Conservation (phyloP, 1,140 invertebrate genomes). For the Whitmania pigra region DNA sequence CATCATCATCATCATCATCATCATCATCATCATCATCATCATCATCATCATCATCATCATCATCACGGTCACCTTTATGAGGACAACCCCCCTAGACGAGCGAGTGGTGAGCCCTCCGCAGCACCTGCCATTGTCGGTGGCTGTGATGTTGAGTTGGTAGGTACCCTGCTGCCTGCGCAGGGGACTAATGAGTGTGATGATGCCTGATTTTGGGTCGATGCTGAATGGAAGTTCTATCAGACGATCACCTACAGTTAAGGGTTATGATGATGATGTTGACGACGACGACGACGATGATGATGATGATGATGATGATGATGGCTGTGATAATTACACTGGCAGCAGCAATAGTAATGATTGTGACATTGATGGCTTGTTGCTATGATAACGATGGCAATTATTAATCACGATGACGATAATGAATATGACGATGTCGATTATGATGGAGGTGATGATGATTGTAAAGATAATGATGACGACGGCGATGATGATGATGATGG, state of each 20-base stretch:
- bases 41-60: conserved; percentile 11
- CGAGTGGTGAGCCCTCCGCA: conserved; percentile 70
- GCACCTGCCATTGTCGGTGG: conserved; percentile 81
- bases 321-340: too few species aligned
- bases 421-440: background rate
- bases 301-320: conserved; percentile 2
- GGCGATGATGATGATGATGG: background rate
- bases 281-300: conserved; percentile 8
- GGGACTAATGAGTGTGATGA: conserved; percentile 72
- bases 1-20: background rate
- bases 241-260: conserved; percentile 14
- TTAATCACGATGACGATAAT: conserved; percentile 7
- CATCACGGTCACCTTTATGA: conserved; percentile 57
- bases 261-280: background rate
- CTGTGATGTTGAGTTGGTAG: conserved; percentile 84
- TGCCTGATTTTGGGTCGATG: conserved; percentile 43
- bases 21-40: conserved; percentile 9
- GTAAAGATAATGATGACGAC: background rate
- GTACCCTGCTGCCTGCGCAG: conserved; percentile 63
- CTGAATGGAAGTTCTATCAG: conserved; percentile 19
- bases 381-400: background rate
- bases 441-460: background rate
- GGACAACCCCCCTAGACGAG: conserved; percentile 80
- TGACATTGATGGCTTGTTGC: background rate
- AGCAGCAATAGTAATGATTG: too few species aligned